Conservation (phyloP, 2,888 invertebrate genomes). For the Barypeithes pellucidus region DNA sequence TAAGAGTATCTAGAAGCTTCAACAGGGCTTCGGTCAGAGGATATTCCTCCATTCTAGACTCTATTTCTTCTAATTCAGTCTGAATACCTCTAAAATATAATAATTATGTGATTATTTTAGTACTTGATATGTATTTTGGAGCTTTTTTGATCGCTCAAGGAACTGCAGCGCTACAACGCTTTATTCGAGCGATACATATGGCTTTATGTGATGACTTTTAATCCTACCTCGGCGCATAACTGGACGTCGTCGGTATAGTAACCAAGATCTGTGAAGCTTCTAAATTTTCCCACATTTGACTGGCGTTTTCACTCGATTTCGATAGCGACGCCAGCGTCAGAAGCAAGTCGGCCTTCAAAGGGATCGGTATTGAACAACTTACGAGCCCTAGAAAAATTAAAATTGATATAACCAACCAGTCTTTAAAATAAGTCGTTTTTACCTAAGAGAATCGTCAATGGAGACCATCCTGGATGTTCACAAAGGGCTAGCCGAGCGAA, state of each 20-base stretch:
- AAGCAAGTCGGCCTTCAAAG: conserved; percentile 89
- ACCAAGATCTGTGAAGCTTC: conserved; percentile 87
- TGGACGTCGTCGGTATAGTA: conserved; percentile 77
- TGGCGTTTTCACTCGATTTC: conserved; percentile 83
- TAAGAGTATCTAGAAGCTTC: conserved; percentile 81
- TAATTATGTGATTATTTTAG: no score
- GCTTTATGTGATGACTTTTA: no score
- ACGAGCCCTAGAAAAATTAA: conserved; percentile 77
- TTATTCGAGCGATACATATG: no score
- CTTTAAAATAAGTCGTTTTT: background rate
- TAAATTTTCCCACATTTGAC: conserved; percentile 88
- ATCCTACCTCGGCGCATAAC: conserved; percentile 74
- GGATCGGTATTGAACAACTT: conserved; percentile 89
- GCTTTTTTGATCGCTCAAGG: no score
- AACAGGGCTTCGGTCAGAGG: conserved; percentile 90
- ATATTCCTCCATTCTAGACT: conserved; percentile 92
- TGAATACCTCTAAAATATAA: conserved; percentile 73
- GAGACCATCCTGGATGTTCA: conserved; percentile 92
- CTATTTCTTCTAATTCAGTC: conserved; percentile 93
- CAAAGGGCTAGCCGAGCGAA: conserved; percentile 86
- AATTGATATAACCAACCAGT: background rate
- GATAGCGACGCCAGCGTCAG: conserved; percentile 85
- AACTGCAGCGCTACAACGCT: no score
- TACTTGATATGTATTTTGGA: no score
- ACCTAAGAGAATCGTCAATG: conserved; percentile 81